Evolutionary conservation across 2,888 invertebrate species (phyloP).

Genomic region (Rhaphigaster nebulosa): DNA sequence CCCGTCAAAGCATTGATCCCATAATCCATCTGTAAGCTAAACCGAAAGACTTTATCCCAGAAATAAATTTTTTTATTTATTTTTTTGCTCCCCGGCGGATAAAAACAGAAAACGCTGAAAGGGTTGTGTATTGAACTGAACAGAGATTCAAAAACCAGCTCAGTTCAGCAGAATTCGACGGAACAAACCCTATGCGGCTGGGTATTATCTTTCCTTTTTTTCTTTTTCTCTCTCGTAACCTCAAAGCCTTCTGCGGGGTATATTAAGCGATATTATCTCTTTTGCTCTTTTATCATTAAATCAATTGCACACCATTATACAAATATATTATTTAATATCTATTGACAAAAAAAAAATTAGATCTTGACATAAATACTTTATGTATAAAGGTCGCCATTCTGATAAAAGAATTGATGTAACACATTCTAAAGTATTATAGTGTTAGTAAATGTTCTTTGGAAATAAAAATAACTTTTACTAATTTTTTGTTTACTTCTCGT

Average conservation of each 20-base stretch:
- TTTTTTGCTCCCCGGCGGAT: not conserved
- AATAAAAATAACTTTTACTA: no score
- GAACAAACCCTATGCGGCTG: not conserved
- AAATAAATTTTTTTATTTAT: not conserved
- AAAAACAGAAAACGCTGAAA: slow-evolving; percentile 17
- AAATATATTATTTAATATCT: not conserved
- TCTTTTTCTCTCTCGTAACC: not conserved
- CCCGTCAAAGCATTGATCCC: not conserved
- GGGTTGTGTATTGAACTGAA: slow-evolving; percentile 39
- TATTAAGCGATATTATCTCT: not conserved
- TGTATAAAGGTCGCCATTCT: not conserved
- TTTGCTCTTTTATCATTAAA: not conserved
- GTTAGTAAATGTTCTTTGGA: no score
- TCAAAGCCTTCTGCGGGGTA: not conserved
- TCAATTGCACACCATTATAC: not conserved
- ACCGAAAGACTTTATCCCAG: slow-evolving; percentile 14
- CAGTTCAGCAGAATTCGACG: slow-evolving; percentile 24
- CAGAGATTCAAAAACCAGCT: slow-evolving; percentile 43
- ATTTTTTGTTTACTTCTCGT: no score
- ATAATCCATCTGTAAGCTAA: slow-evolving; percentile 21
- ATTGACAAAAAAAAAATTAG: not conserved
- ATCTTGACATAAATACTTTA: not conserved
- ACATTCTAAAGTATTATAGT: no score
- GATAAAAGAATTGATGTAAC: not conserved
- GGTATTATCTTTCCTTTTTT: not conserved